phyloP scores from a whole-genome alignment of 2,888 invertebrate species.

The Ophion ellenae region DNA sequence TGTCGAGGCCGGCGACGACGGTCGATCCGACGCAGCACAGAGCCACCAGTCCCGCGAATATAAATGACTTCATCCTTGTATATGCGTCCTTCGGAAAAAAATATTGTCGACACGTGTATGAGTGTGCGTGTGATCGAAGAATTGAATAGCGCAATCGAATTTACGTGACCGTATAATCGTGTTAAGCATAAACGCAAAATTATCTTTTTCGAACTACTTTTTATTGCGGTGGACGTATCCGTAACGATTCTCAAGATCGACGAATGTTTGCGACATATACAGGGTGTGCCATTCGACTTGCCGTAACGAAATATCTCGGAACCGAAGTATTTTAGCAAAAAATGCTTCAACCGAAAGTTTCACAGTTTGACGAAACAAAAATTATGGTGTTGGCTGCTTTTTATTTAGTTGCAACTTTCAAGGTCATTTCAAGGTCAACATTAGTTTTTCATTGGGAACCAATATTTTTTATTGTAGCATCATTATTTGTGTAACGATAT shows the following conservation, averaged over 20 bases:
- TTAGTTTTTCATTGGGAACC: background rate
- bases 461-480: background rate
- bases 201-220: background rate
- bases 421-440: background rate
- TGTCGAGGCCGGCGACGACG: constrained; percentile 78
- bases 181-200: background rate
- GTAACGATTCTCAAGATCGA: background rate
- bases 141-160: background rate
- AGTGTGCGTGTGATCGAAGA: background rate
- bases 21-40: constrained; percentile 79
- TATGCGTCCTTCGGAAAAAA: background rate
- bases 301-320: background rate
- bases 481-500: background rate
- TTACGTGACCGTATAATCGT: background rate
- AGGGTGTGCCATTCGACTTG: background rate
- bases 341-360: background rate
- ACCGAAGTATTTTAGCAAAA: background rate
- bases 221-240: background rate
- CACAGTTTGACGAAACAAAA: background rate
- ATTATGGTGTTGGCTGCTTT: background rate
- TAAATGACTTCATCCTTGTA: constrained; percentile 74
- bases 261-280: background rate
- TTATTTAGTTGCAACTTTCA: background rate
- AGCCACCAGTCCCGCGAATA: constrained; percentile 73
- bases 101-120: background rate